A percentile compares a stretch with the other conserved stretches of the same genome.
Conservation (phyloP, 1,140 invertebrate genomes). For the Asbolus verrucosus region DNA sequence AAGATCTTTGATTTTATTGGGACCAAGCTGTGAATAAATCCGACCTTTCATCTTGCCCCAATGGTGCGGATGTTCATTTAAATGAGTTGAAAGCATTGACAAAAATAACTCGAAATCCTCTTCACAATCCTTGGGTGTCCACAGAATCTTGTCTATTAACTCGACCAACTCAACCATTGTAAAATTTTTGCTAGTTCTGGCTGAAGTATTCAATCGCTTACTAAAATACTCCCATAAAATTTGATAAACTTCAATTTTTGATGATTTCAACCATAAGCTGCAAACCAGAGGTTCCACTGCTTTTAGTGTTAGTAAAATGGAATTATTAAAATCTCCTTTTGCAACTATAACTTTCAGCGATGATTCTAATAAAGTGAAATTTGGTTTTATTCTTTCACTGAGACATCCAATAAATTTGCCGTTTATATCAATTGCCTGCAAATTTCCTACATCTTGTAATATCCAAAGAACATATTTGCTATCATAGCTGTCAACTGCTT, state of each 20-base stretch:
- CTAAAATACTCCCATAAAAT: slow-evolving; percentile 60
- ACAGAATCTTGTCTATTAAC: slow-evolving; percentile 49
- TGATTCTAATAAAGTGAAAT: slow-evolving; percentile 52
- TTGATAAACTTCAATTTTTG: slow-evolving; percentile 56
- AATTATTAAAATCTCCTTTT: slow-evolving; percentile 34
- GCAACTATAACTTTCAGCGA: slow-evolving; percentile 47
- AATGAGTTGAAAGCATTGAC: slow-evolving; percentile 55
- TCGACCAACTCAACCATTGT: slow-evolving; percentile 48
- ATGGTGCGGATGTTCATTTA: slow-evolving; percentile 57
- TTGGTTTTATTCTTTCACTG: slow-evolving; percentile 48
- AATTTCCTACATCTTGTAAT: slow-evolving; percentile 49
- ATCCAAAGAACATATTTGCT: slow-evolving; percentile 48
- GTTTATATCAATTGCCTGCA: slow-evolving; percentile 37
- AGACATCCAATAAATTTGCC: slow-evolving; percentile 42
- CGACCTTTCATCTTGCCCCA: slow-evolving; percentile 62
- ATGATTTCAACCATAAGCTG: slow-evolving; percentile 55
- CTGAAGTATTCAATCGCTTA: slow-evolving; percentile 57
- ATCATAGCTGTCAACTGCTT: slow-evolving; percentile 45
- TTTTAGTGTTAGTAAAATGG: slow-evolving; percentile 51
- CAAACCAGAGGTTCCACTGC: slow-evolving; percentile 54
- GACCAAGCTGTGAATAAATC: slow-evolving; percentile 61
- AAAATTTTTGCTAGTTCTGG: slow-evolving; percentile 44
- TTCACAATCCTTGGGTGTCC: slow-evolving; percentile 47
- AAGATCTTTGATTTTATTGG: slow-evolving; percentile 59
- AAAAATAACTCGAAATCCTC: slow-evolving; percentile 59